Conservation (phyloP, 2,797 vertebrate genomes). For the Onychomys torridus region DNA sequence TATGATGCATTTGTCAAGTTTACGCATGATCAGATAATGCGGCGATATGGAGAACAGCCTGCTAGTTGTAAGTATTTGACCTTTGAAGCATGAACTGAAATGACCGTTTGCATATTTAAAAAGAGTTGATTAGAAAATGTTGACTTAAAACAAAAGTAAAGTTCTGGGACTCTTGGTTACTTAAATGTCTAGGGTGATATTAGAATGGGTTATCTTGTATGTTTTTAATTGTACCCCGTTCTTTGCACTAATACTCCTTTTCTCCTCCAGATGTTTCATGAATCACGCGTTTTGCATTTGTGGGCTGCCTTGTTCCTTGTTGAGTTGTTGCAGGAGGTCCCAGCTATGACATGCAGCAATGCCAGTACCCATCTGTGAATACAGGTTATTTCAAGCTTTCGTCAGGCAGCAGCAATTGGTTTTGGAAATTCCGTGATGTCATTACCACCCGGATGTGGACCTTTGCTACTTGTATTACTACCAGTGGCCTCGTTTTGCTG, state of each 20-base stretch:
- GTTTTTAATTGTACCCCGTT: conserved; percentile 27
- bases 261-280: conserved; percentile 90
- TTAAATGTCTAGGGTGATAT: conserved; percentile 15
- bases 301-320: conserved; percentile 90
- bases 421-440: conserved; percentile 94
- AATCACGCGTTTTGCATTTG: conserved; percentile 88
- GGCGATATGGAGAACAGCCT: conserved; percentile 99
- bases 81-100: conserved; percentile 54
- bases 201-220: background rate
- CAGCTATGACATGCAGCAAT: conserved; percentile 94
- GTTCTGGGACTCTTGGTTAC: conserved; percentile 23
- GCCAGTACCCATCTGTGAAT: conserved; percentile 93
- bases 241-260: conserved; percentile 72
- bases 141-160: conserved; percentile 7
- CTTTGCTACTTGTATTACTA: conserved; percentile 93
- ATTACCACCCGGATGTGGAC: conserved; percentile 91
- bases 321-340: conserved; percentile 92
- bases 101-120: conserved; percentile 22
- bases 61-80: conserved; percentile 96
- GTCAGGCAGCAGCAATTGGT: conserved; percentile 94
- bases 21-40: conserved; percentile 99
- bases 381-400: conserved; percentile 94
- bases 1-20: conserved; percentile 99
- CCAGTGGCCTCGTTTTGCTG: conserved; percentile 95
- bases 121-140: background rate